These are phyloP conservation scores for Ceratina calcarata DNA, from an alignment of 1,140 invertebrate species.

Conservation along the genomic window DNA sequence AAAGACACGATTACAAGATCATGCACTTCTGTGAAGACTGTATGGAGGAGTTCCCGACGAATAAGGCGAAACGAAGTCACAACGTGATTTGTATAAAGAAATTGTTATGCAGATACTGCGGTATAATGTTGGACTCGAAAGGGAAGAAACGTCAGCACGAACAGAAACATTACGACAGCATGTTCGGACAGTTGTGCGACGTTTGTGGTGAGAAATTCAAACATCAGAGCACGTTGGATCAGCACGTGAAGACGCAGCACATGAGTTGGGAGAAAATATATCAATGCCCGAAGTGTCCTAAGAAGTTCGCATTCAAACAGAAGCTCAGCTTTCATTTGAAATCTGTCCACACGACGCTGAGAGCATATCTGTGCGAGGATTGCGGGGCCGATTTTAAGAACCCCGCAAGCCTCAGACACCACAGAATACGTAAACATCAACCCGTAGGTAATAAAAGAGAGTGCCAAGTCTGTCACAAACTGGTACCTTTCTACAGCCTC, in stretches of 20 bases:
- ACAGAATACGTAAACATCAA: conserved; percentile 78
- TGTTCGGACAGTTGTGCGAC: conserved; percentile 77
- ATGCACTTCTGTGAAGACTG: conserved; percentile 77
- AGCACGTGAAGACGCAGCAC: conserved; percentile 76
- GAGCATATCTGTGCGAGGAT: conserved; percentile 78
- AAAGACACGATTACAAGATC: conserved; percentile 75
- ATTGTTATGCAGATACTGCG: conserved; percentile 74
- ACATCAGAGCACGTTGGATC: conserved; percentile 77
- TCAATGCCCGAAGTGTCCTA: conserved; percentile 78
- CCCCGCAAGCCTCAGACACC: conserved; percentile 77
- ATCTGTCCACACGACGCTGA: conserved; percentile 75
- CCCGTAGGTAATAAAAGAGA: conserved; percentile 75
- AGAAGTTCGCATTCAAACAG: conserved; percentile 79
- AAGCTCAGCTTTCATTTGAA: conserved; percentile 79
- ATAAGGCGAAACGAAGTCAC: conserved; percentile 74
- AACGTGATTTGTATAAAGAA: conserved; percentile 74
- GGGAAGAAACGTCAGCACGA: conserved; percentile 79
- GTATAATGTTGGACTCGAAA: conserved; percentile 72
- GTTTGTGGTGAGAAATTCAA: conserved; percentile 79
- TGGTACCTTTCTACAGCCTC: conserved; percentile 78
- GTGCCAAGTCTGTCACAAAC: conserved; percentile 75
- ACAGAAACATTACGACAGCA: conserved; percentile 77
- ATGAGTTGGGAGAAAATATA: conserved; percentile 78
- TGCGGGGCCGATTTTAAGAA: conserved; percentile 80
- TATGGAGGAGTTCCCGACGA: conserved; percentile 73